Base-by-base conservation (phyloP, 1,140 invertebrate species). In the Pollicipes pollicipes region DNA sequence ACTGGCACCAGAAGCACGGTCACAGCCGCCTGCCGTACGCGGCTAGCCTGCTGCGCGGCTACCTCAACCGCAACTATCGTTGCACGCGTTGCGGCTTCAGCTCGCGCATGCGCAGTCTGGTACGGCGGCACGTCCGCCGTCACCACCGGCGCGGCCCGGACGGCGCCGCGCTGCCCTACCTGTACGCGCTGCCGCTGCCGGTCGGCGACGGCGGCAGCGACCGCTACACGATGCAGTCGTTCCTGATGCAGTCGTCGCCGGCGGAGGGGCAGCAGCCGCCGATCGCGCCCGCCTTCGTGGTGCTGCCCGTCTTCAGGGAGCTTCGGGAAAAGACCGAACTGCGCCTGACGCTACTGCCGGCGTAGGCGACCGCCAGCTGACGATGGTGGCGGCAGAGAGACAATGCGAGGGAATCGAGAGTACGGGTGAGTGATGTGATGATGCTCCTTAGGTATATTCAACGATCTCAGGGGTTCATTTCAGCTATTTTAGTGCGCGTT, bases 141-240 rank as follows among this genome's bases (percentile, higher is more conserved):
- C 72, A 73, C 69, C 75, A 77, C 68, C 70, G 64, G 30, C 64
- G 64, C 64, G 28, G 64, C 16, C 3, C n/a, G 68, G 31, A 70
- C 67, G 45, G 64, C 70, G 31, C n/a, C 66, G 31, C 66, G 72
- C 24, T 76, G 76, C 29, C 75, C 78, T 31, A 78, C 77, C 3
- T 76, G 76, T 45, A 75, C 76, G 58, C 78, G 78, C 64, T 79
- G 77, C 71, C 77, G 79, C 72, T 78, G 76, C 71, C 78, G 74
- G 74, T 78, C 71, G 75, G 76, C 72, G 67, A 76, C 72, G 64
- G 73, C 68, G 68, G 75, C 21, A 74, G 76, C n/a, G 78, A 78
- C 31, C 75, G 78, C 68, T 83, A 83, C 73, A 84, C 89, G 73
- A 93, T 93, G 90, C 91, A 93, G 79, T 87, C 90, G 30, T 94